Conservation (phyloP, 2,113 vertebrate species). For the Pteronura brasiliensis region DNA sequence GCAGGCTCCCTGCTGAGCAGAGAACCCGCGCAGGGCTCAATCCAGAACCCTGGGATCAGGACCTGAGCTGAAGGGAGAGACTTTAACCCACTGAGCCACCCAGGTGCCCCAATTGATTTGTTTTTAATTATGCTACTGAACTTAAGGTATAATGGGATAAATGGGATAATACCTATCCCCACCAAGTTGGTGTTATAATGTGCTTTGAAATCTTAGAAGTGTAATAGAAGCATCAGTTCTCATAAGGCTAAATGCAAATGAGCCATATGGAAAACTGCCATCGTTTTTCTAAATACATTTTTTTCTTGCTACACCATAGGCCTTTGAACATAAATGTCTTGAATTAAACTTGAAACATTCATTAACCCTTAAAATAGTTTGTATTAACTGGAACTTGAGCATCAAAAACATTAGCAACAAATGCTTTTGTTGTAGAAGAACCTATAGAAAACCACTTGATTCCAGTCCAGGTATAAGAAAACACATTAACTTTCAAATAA, state of each 20-base stretch:
- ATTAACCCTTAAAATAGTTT: neutral
- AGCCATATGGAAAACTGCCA: neutral
- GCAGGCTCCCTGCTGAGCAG: no score
- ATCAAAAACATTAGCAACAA: neutral
- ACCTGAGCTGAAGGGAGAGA: no score
- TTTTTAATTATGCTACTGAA: constrained; percentile 35
- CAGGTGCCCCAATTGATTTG: neutral
- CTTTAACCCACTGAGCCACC: no score
- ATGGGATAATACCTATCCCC: neutral
- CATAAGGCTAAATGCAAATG: neutral
- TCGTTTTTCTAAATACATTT: neutral
- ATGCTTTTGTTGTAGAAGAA: neutral
- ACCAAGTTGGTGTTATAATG: neutral
- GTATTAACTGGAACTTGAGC: neutral
- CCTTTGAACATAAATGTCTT: neutral
- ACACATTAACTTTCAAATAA: neutral
- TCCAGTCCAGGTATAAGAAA: neutral
- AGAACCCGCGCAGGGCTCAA: no score
- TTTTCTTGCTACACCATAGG: neutral
- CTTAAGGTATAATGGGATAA: neutral
- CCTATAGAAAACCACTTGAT: neutral
- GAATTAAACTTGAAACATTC: constrained; percentile 6
- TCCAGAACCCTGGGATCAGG: no score
- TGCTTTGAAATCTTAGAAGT: neutral
- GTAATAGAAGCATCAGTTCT: neutral